Conservation (phyloP, 2,888 invertebrate genomes). For the Volucella inanis region DNA sequence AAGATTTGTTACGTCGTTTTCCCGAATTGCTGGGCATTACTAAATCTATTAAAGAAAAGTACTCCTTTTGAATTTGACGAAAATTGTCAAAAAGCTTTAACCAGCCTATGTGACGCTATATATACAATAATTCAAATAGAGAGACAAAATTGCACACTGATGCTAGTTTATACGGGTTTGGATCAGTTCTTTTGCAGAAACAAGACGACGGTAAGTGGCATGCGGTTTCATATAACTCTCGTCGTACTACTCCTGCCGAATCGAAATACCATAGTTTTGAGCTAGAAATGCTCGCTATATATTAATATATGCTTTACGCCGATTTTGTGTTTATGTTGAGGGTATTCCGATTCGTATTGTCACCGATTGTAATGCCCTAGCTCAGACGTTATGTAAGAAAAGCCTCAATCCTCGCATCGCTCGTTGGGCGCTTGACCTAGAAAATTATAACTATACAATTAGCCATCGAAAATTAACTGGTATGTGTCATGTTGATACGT, state of each 20-base stretch:
- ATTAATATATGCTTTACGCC: conserved; percentile 76
- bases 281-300: conserved; percentile 77
- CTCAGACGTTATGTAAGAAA: conserved; percentile 70
- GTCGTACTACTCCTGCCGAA: conserved; percentile 76
- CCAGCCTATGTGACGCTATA: conserved; percentile 35
- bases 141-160: conserved; percentile 78
- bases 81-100: conserved; percentile 31
- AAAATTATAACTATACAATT: conserved; percentile 73
- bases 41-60: conserved; percentile 75
- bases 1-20: conserved; percentile 30
- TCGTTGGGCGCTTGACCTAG: conserved; percentile 68
- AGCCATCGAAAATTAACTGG: conserved; percentile 67
- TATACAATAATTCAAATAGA: conserved; percentile 75
- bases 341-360: conserved; percentile 76
- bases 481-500: conserved; percentile 78
- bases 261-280: conserved; percentile 78
- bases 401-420: conserved; percentile 74
- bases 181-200: conserved; percentile 76
- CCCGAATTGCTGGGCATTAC: conserved; percentile 71
- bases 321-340: conserved; percentile 76
- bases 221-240: conserved; percentile 77
- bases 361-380: conserved; percentile 76
- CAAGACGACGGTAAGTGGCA: conserved; percentile 73
- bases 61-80: conserved; percentile 35
- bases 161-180: conserved; percentile 77